Base-by-base conservation (phyloP, 2,888 invertebrate species). In the Lepidocyrtinus sp. region DNA sequence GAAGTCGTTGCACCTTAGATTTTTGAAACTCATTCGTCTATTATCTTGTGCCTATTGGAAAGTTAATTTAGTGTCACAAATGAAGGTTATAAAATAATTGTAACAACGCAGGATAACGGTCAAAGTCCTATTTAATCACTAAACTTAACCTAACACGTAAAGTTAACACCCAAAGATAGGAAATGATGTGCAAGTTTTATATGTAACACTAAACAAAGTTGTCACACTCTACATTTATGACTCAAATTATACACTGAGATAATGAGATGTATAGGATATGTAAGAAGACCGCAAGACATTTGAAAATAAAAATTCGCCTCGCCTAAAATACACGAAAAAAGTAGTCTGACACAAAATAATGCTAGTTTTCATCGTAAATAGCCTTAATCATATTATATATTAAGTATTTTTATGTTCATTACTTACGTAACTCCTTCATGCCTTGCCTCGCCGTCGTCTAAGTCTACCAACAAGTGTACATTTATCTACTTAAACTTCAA, bases 351-450 rank as follows among this genome's bases (percentile, higher is more conserved):
- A 46, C 15, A 25, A 25, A 46, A 69, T 69, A 55, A 50, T 68
- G 12, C 45, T 24, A 24, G 12, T 65, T 17, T 36, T 45, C 15
- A 7, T 69, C 2, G 55, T n/a, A 25, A 21, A 50, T 46, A 46
- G 25, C 24, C 25, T 25, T 25, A 63, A 25, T 24, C 25, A 24
- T 63, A 25, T 25, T 63, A n/a, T 63, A 21, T 24, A 25, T 63
- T 61, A 22, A 61, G 21, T 61, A 7, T n/a, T 22, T 45, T 12
- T 46, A 64, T 68, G 21, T 9, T 62, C 15, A 24, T 62, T 36
- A 15, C 75, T 75, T 75, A 75, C 75, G 75, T 75, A 75, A 75
- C 62, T 75, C 75, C 75, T 75, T 75, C 75, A 75, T 75, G 68
- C 75, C 75, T 75, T 19, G 45, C 45, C 25, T 17, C 50, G 25